Evolutionary conservation across 1,140 invertebrate genomes (phyloP), one percentile per base, ranked within the genome.

Genomic region (Drosophila lacteicornis): DNA sequence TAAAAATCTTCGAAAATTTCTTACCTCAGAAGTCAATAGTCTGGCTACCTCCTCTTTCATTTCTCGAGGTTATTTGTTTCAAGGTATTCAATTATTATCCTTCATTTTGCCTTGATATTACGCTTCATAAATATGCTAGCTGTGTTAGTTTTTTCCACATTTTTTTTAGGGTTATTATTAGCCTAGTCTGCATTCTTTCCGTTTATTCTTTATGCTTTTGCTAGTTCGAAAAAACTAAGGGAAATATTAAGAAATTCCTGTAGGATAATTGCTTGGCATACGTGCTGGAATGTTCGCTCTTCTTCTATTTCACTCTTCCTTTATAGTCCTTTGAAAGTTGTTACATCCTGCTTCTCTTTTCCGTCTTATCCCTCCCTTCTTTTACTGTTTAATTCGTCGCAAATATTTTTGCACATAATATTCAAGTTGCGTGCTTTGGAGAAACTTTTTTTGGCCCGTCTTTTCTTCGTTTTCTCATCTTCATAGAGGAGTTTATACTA

Each of bases 381-480:
- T 71, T 77, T 60, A 43, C 15, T 59, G 71, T 80, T 82, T 63
- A 60, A 82, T 82, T 78, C 79, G 53, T 49, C 33, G 61, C 76
- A 84, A 84, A 84, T 84, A 84, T 80, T 84, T 84, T 77, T 69
- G 77, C 82, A 73, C 81, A 84, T 84, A 80, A 80, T 84, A 84
- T 80, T 80, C 77, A 71, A 73, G 78, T 75, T 69, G 71, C 82
- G 71, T 84, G 81, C 75, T 61, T 78, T 46, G 53, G 65, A 36
- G 47, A 67, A 82, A 73, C 33, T 80, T 66, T 58, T 30, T 25
- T 40, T n/a, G 12, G 51, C 12, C 27, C 25, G 15, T 36, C 11
- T 38, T 50, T 53, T 55, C 17, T 42, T 12, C 15, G 5, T 38
- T 36, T 69, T 57, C 36, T 19, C 27, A 17, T 22, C 61, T 45